Evolutionary conservation across 2,113 vertebrate genomes (phyloP).

Genomic region (Tragulus kanchil): DNA sequence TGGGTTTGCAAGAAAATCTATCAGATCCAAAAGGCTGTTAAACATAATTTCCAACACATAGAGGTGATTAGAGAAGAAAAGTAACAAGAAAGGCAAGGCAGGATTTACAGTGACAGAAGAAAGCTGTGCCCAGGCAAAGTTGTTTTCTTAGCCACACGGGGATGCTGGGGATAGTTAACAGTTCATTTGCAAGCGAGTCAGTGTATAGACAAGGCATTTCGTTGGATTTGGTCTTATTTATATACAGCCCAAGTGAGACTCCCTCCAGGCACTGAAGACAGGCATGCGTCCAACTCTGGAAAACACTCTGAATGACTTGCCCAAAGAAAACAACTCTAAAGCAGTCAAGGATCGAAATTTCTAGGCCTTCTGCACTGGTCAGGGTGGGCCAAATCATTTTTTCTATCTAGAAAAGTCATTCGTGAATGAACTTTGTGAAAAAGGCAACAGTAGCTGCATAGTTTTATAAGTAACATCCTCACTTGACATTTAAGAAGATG

Average conservation of each 20-base stretch:
- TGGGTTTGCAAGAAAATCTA: neutral
- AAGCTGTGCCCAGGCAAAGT: neutral
- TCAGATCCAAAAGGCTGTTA: neutral
- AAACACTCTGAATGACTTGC: neutral
- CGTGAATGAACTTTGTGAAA: neutral
- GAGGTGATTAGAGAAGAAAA: neutral
- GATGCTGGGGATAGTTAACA: neutral
- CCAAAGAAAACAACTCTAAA: slow-evolving; percentile 35
- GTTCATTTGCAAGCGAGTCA: neutral
- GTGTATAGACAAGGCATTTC: neutral
- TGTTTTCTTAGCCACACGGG: neutral
- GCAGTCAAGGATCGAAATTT: neutral
- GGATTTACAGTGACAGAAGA: neutral
- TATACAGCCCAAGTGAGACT: neutral
- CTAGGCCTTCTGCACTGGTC: neutral
- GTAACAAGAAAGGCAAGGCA: neutral
- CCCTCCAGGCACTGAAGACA: neutral
- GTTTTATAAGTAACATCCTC: neutral
- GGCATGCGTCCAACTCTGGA: neutral
- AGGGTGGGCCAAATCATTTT: neutral
- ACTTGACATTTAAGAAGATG: neutral
- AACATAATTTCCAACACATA: neutral
- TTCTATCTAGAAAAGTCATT: neutral
- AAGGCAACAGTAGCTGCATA: neutral
- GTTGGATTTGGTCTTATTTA: neutral